These are phyloP conservation scores for Caranx melampygus DNA, from an alignment of 2,113 vertebrate genomes.

Conservation along the genomic window DNA sequence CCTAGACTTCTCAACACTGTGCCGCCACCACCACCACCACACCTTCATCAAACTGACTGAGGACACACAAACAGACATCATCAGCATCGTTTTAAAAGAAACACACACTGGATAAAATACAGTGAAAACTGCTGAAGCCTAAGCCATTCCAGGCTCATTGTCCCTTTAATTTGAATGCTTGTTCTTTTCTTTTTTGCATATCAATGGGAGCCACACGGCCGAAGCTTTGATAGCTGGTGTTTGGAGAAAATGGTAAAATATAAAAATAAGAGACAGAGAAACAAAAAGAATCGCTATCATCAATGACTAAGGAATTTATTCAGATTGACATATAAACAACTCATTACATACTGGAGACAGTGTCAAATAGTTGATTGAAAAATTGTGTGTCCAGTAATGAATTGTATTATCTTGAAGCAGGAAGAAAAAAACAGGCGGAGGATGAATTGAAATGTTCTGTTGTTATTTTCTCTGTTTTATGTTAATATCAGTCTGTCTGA, in stretches of 20 bases:
- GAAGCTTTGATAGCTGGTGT: constrained; percentile 18
- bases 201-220: constrained; percentile 55
- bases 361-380: constrained; percentile 36
- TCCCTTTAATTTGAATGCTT: constrained; percentile 61
- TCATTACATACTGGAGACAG: constrained; percentile 44
- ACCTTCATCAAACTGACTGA: constrained; percentile 62
- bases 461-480: constrained; percentile 60
- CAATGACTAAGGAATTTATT: constrained; percentile 53
- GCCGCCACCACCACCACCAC: constrained; percentile 53
- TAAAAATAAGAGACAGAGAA: not conserved
- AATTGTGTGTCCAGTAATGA: constrained; percentile 57
- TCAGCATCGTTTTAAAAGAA: constrained; percentile 55
- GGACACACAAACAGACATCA: constrained; percentile 15
- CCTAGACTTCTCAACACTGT: constrained; percentile 68
- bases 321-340: constrained; percentile 48
- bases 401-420: constrained; percentile 56
- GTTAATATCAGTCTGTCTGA: constrained; percentile 55
- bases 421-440: constrained; percentile 6
- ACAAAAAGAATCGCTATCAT: constrained; percentile 16
- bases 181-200: constrained; percentile 15
- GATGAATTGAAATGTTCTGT: constrained; percentile 60
- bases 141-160: constrained; percentile 64
- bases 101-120: constrained; percentile 18
- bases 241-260: constrained; percentile 1
- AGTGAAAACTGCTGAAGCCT: constrained; percentile 50